phyloP scores from a whole-genome alignment of 2,797 vertebrate species.

The Naso thynnoides region DNA sequence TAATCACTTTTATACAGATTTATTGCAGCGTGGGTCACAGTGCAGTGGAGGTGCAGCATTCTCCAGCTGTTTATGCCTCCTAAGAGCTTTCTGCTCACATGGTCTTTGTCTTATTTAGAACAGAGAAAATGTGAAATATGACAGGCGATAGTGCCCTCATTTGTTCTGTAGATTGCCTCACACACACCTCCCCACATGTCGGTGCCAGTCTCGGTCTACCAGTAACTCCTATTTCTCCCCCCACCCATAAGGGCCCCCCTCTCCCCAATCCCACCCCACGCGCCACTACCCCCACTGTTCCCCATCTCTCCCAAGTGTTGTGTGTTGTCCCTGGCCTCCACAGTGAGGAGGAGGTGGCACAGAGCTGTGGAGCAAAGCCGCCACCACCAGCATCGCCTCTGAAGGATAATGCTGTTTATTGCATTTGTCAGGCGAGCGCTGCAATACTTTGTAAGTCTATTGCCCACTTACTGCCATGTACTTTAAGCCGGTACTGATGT shows the following conservation, averaged over 20 bases:
- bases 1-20: constrained; percentile 83
- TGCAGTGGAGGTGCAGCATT: constrained; percentile 75
- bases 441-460: constrained; percentile 86
- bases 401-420: constrained; percentile 86
- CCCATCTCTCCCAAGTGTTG: constrained; percentile 53
- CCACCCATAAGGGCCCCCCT: constrained; percentile 39
- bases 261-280: constrained; percentile 40
- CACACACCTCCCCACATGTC: constrained; percentile 82
- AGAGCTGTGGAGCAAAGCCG: constrained; percentile 76
- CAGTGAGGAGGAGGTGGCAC: constrained; percentile 67
- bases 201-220: constrained; percentile 80
- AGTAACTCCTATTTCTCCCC: constrained; percentile 63
- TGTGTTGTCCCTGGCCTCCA: constrained; percentile 61
- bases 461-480: constrained; percentile 83
- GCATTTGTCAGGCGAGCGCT: constrained; percentile 84
- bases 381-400: constrained; percentile 76
- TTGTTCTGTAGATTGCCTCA: constrained; percentile 82
- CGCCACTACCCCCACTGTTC: constrained; percentile 48
- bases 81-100: constrained; percentile 77
- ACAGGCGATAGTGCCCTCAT: constrained; percentile 80
- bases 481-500: constrained; percentile 82
- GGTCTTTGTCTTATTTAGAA: constrained; percentile 85
- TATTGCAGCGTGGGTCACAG: constrained; percentile 79
- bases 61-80: constrained; percentile 84
- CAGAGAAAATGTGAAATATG: constrained; percentile 81